Percentiles rank a stretch among this genome's conserved stretches.
phyloP scores from a whole-genome alignment of 2,888 invertebrate species.

The Chalcosyrphus nemorum region DNA sequence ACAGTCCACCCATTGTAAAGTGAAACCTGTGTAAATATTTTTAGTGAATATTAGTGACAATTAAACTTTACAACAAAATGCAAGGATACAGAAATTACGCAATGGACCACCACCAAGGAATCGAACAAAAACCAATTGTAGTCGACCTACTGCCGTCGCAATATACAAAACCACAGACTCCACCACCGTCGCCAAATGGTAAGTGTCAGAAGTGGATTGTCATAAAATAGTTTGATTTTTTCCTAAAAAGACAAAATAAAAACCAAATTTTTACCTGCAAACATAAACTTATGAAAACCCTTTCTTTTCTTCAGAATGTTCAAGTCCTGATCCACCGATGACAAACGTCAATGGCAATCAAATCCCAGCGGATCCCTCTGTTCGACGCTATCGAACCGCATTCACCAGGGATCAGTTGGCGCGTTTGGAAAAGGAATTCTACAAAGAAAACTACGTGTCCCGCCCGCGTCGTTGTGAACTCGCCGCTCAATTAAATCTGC shows the following conservation, averaged over 20 bases:
- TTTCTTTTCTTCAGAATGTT: slow-evolving; percentile 80
- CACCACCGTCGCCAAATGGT: slow-evolving; percentile 84
- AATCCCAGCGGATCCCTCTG: slow-evolving; percentile 85
- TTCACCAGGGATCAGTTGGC: slow-evolving; percentile 97
- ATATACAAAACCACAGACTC: slow-evolving; percentile 82
- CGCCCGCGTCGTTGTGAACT: slow-evolving; percentile 96
- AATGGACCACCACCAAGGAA: slow-evolving; percentile 78
- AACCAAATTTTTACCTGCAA: too few relatives aligned
- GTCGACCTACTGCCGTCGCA: slow-evolving; percentile 85
- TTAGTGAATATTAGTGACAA: slow-evolving; percentile 37
- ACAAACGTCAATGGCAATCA: slow-evolving; percentile 79
- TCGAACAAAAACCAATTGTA: slow-evolving; percentile 83
- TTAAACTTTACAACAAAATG: slow-evolving; percentile 76
- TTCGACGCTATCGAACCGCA: slow-evolving; percentile 96
- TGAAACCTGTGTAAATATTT: slow-evolving; percentile 21
- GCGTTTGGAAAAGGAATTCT: slow-evolving; percentile 97
- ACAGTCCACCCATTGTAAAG: too few relatives aligned
- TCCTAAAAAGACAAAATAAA: too few relatives aligned
- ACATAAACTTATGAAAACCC: too few relatives aligned
- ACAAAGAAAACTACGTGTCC: slow-evolving; percentile 98
- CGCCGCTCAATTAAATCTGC: slow-evolving; percentile 94
- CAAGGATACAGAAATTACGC: slow-evolving; percentile 82
- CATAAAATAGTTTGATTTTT: too few relatives aligned
- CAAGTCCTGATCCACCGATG: slow-evolving; percentile 80
- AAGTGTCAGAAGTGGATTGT: too few relatives aligned